Base-by-base conservation (phyloP, 2,888 invertebrate species). In the Rotaria sp. region DNA sequence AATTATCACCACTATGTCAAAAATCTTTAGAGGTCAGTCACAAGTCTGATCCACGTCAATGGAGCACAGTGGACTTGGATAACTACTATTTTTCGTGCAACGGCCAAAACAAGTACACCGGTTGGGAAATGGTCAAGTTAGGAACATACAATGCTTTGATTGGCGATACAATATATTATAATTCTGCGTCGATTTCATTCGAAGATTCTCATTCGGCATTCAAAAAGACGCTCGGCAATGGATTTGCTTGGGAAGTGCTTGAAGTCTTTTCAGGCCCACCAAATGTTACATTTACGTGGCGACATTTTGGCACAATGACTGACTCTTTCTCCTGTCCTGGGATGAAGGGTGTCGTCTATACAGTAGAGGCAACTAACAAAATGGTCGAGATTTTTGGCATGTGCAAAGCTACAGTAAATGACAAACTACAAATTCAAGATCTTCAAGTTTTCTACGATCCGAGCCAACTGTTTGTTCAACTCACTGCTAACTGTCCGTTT, bases 71-170 rank as follows among this genome's bases (percentile, higher is more conserved):
- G 18, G 87, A 87, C 48, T 85, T 45, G 26, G 88, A 87, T 11
- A 87, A 87, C 26, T 89, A 88, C 85, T 84, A 30, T 41, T 87
- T 89, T 15, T 84, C 55, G 21, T 85, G 86, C 0, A 89, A 89
- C 84, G 88, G 88, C 18, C 87, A 88, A 1, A 59, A 85, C 24
- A 86, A 85, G 52, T 88, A 87, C 67, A 87, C 57, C 30, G 85
- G 88, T 18, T 84, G 87, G 24, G 89, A 89, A 45, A 88, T 88
- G 80, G 87, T 89, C 15, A 84, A 85, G 13, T 50, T 87, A 18
- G 90, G 90, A 0, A 89, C 89, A 85, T 90, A 90, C 88, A 90
- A 90, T 87, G 88, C 88, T 45, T 87, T 90, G 84, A 59, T 90
- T 85, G 87, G 87, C 48, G 11, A 48, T 15, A 55, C n/a, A 11